Evolutionary conservation across 2,113 vertebrate genomes (phyloP), one percentile per base, ranked within the genome.

Genomic region (Bubo scandiacus): DNA sequence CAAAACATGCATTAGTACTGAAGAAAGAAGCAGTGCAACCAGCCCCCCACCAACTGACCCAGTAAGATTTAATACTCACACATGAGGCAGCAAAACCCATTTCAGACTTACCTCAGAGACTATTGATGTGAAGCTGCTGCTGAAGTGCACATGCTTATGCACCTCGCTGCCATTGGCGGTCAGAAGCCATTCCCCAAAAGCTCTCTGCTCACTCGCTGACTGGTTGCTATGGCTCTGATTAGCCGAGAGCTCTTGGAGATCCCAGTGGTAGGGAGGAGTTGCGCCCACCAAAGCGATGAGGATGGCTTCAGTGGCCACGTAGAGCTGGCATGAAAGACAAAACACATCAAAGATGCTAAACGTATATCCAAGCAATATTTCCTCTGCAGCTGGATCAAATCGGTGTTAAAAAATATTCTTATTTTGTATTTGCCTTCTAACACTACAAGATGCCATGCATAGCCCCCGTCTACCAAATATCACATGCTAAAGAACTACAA

Each of bases 251-350:
- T 88, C 93, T 1, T 97, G 97, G 55, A 98, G 96, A 92, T 98
- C 98, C 98, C 98, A 98, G 86, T 94, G 94, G 91, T 98, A 98
- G 0, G 98, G 96, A 7, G 98, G 98, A 25, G 97, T 97, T 54
- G 98, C 98, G 3, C 98, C 98, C 12, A 98, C 95, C 85, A 99
- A 62, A 0, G 98, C 96, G 0, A 98, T 98, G 79, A 98, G 98
- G 81, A 99, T 97, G 34, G 98, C 98, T 86, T 98, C 98, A 3
- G 98, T 98, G 84, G 98, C 98, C 81, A 98, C 98, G 2, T 98
- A 99, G 17, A 98, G 96, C 98, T 99, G 93, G 11, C 92, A 87
- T 26, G 61, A 92, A 68, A 97, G 96, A 92, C 54, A 88, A 94
- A 42, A 73, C 25, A 4, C 18, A 80, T 29, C 47, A 94, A 21